A percentile compares a stretch with the other conserved stretches of the same genome.
Evolutionary conservation across 2,113 vertebrate species (phyloP).

Genomic region (Hassar affinis): DNA sequence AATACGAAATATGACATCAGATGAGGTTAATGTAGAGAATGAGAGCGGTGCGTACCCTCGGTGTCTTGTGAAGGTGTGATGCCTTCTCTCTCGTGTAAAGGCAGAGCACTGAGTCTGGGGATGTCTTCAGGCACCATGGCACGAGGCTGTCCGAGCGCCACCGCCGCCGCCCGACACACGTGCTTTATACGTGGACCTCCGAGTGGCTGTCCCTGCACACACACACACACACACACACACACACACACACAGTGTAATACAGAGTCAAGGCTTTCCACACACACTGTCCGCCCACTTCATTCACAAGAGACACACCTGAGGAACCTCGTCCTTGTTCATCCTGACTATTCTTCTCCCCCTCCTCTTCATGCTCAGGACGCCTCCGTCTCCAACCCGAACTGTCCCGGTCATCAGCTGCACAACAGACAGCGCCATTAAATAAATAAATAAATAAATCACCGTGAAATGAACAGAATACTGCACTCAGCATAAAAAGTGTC

Average conservation of each 20-base stretch:
- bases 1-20: no score
- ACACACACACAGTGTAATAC: conserved; percentile 37
- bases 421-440: background rate
- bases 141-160: conserved; percentile 86
- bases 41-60: conserved; percentile 71
- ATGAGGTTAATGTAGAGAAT: background rate
- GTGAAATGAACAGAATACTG: no score
- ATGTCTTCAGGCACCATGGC: conserved; percentile 90
- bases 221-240: background rate
- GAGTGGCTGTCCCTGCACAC: conserved; percentile 71
- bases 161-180: conserved; percentile 85
- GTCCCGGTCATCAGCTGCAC: conserved; percentile 6
- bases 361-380: background rate
- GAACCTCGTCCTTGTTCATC: background rate
- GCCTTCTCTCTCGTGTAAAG: conserved; percentile 83
- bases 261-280: no score
- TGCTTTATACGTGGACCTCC: conserved; percentile 89
- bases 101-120: conserved; percentile 86
- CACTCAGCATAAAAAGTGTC: no score
- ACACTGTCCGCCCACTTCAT: no score
- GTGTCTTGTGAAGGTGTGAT: conserved; percentile 69
- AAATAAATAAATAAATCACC: no score
- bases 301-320: conserved; percentile 18
- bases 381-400: background rate
- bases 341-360: conserved; percentile 1